Evolutionary conservation across 2,888 invertebrate species (phyloP), one percentile per base, ranked within the genome.

Genomic region (Acleris holmiana): DNA sequence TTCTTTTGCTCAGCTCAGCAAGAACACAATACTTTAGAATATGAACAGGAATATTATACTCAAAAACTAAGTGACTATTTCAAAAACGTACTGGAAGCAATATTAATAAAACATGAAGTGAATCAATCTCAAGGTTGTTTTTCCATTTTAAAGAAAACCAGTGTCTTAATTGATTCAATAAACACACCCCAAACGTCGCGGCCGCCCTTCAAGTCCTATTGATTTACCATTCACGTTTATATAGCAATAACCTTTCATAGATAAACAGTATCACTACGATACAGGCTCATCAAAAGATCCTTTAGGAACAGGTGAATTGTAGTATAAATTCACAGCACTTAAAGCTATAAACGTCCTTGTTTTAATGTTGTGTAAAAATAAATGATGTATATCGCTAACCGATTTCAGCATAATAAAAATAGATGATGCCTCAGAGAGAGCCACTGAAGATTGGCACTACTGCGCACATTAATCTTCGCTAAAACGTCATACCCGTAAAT

Each of bases 401-500:
- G 35, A 35, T 35, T 35, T 13, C 4, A 35, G 35, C 35, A 35
- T 13, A 35, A 35, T 35, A 35, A 35, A 35, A 13, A 35, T 35
- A 13, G 35, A 35, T 35, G 13, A 35, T 46, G 46, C 46, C 17
- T 46, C 46, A 46, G 46, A 46, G 46, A 46, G 46, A 46, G 17
- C 46, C n/a, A 13, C 35, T 35, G 13, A 35, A 35, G 15, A 6
- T 10, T 56, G 66, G 40, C 61, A 51, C 50, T 35, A 58, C 63
- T 58, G 58, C 59, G 44, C 59, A 49, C 53, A 50, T 54, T 78
- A 73, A 73, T 85, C 84, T 82, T 72, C 83, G 82, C 49, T 68
- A 46, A 67, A 73, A 78, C 86, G 86, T 88, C 85, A 86, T 81
- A 70, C 68, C 73, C 75, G 71, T 71, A 75, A 74, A 84, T 79